phyloP scores from a whole-genome alignment of 2,113 vertebrate genomes.

The Ophiodon elongatus region DNA sequence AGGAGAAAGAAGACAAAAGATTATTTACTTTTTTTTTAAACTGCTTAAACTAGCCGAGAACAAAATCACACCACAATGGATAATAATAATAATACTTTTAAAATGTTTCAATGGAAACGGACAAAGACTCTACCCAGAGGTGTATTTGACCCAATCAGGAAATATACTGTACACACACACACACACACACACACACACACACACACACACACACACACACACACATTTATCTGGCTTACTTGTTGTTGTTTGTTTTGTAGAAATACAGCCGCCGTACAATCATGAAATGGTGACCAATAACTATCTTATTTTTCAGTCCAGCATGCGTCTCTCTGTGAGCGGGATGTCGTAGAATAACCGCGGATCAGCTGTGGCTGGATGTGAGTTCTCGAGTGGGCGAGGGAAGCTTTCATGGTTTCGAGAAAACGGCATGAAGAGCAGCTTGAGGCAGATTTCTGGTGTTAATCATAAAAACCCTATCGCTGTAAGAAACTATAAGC shows the following conservation, averaged over 20 bases:
- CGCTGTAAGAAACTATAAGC: slow-evolving; percentile 50
- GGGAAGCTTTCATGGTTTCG: slow-evolving; percentile 16
- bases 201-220: slow-evolving; percentile 22
- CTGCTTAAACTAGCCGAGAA: slow-evolving; percentile 24
- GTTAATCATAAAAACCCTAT: slow-evolving; percentile 31
- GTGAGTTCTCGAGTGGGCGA: slow-evolving; percentile 20
- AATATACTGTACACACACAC: slow-evolving; percentile 21
- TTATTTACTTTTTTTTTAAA: neutral
- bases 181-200: too few species aligned
- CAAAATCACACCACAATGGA: slow-evolving; percentile 56
- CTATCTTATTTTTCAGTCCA: slow-evolving; percentile 17
- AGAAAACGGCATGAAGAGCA: slow-evolving; percentile 14
- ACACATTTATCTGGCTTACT: slow-evolving; percentile 31
- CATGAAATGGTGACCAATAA: slow-evolving; percentile 27
- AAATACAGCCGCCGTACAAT: slow-evolving; percentile 53
- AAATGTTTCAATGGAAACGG: slow-evolving; percentile 29
- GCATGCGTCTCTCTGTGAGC: slow-evolving; percentile 51
- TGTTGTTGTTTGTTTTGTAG: neutral
- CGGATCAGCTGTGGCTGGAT: slow-evolving; percentile 32
- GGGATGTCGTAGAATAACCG: slow-evolving; percentile 26
- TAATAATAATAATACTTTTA: slow-evolving; percentile 44
- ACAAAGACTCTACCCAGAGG: slow-evolving; percentile 13
- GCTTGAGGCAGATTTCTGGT: slow-evolving; percentile 66
- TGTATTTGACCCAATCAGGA: slow-evolving; percentile 2
- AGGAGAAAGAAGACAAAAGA: slow-evolving; percentile 2